Evolutionary conservation across 2,888 invertebrate species (phyloP), one percentile per base, ranked within the genome.

Genomic region (Tenthredo distinguenda): DNA sequence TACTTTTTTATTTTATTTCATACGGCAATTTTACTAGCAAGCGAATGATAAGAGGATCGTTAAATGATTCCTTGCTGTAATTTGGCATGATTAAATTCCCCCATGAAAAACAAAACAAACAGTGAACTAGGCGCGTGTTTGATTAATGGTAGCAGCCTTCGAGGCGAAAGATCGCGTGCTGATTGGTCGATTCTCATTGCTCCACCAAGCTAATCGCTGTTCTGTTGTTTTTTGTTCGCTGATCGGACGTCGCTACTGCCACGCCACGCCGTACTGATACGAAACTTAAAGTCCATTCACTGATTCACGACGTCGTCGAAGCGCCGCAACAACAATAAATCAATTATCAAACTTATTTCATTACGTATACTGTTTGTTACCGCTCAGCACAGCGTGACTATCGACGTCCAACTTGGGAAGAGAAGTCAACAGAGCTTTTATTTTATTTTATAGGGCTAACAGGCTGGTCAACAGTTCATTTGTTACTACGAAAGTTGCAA

Each of bases 231-330:
- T 58, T 43, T 31, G 40, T 65, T 40, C 79, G 37, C 9, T n/a
- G 37, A 34, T 82, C 65, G 34, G 62, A 55, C 58, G 58, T 26
- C 65, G 79, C 55, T 58, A 37, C 79, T 79, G 47, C 76, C 26
- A 76, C 34, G 43, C 65, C 26, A 76, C 34, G 43, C 65, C 26
- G 21, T 12, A 65, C 21, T 34, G 50, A 79, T 55, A 58, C 37
- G 40, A 26, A 65, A 82, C 82, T 55, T 55, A 62, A 82, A 82
- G 82, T 82, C 82, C 82, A 82, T 82, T 82, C 65, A 82, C 62
- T 40, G 82, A 82, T 82, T 82, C 82, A 40, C 82, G 40, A n/a
- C 82, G 43, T 65, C 65, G 43, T 62, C 43, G 65, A 65, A 40
- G 65, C 65, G 40, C 26, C 62, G 62, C 40, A 82, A 65, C 65